Evolutionary conservation across 2,888 invertebrate species (phyloP).

Genomic region (Lasiommata megera): DNA sequence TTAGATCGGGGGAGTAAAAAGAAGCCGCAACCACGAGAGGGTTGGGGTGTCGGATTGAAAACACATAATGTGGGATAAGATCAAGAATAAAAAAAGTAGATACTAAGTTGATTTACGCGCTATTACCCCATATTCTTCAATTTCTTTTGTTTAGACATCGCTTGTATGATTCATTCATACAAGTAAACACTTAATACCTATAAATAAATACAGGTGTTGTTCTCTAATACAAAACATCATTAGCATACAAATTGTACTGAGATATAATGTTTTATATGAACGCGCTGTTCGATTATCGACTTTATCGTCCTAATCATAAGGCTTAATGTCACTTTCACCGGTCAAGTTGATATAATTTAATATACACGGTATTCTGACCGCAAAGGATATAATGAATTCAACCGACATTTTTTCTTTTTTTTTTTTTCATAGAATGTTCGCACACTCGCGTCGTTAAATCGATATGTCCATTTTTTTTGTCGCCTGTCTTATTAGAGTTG

Average conservation of each 20-base stretch:
- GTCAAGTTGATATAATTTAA: neutral
- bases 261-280: neutral
- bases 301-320: neutral
- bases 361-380: neutral
- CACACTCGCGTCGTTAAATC: too few species aligned
- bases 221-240: conserved; percentile 1
- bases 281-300: neutral
- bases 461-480: too few species aligned
- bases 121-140: too few species aligned
- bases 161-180: neutral
- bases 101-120: too few species aligned
- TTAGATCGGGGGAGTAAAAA: too few species aligned
- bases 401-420: neutral
- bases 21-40: too few species aligned
- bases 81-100: too few species aligned
- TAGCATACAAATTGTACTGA: conserved; percentile 1
- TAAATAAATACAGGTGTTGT: conserved; percentile 3
- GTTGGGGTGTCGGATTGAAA: too few species aligned
- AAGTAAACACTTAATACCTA: neutral
- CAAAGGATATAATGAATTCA: neutral
- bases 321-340: neutral
- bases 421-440: too few species aligned
- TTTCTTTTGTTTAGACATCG: too few species aligned
- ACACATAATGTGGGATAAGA: too few species aligned
- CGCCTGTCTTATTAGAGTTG: too few species aligned